phyloP scores from a whole-genome alignment of 1,140 invertebrate genomes.

The Drosophila aff. region DNA sequence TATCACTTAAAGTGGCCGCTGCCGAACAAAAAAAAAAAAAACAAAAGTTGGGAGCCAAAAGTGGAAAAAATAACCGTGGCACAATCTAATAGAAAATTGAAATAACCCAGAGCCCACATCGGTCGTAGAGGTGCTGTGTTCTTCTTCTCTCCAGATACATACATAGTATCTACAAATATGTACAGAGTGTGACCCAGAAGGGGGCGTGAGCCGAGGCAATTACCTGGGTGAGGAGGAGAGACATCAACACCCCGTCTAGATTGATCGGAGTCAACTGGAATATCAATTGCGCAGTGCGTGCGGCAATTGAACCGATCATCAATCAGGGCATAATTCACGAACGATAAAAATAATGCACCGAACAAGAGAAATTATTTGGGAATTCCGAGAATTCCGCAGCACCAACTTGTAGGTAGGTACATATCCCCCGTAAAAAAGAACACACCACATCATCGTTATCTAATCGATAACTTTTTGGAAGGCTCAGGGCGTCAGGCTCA shows the following conservation, averaged over 20 bases:
- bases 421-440: not conserved
- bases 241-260: slow-evolving; percentile 20
- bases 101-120: slow-evolving; percentile 9
- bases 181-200: not conserved
- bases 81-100: slow-evolving; percentile 62
- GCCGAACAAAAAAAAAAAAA: slow-evolving; percentile 22
- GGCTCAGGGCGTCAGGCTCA: slow-evolving; percentile 13
- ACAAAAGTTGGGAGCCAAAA: slow-evolving; percentile 24
- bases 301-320: slow-evolving; percentile 47
- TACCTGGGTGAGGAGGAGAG: slow-evolving; percentile 26
- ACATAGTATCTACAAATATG: not conserved
- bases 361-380: slow-evolving; percentile 35
- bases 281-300: slow-evolving; percentile 45
- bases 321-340: slow-evolving; percentile 35
- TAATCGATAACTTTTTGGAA: slow-evolving; percentile 12
- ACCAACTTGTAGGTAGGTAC: not conserved
- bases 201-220: slow-evolving; percentile 28
- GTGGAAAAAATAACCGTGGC: slow-evolving; percentile 28
- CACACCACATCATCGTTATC: slow-evolving; percentile 10
- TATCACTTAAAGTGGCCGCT: slow-evolving; percentile 73
- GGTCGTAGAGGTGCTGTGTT: not conserved
- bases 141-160: not conserved
- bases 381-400: slow-evolving; percentile 31
- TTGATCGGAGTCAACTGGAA: slow-evolving; percentile 51
- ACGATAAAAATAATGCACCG: slow-evolving; percentile 48